Percentiles rank a stretch among this genome's conserved stretches.
phyloP scores from a whole-genome alignment of 23 tunicate species.

The Corella eumyota region DNA sequence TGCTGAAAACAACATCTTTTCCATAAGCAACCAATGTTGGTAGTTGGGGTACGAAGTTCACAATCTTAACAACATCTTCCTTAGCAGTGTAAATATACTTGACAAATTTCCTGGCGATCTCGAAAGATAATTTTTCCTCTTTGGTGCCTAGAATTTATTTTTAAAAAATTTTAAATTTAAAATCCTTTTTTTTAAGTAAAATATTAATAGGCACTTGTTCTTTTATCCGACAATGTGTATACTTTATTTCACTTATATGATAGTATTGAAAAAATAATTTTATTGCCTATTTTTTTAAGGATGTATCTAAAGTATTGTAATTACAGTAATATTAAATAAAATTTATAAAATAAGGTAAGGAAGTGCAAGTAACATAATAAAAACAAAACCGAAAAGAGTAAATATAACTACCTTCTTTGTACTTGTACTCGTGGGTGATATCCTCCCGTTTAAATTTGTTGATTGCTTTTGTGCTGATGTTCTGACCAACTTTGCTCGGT shows the following conservation, averaged over 20 bases:
- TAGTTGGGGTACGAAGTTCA: constrained; percentile 16
- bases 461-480: constrained; percentile 77
- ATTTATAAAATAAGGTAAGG: no score
- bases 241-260: no score
- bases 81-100: constrained; percentile 19
- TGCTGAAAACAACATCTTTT: constrained; percentile 30
- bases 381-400: background rate
- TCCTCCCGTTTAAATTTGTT: constrained; percentile 37
- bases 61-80: constrained; percentile 17
- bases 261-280: no score
- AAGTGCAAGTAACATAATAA: no score
- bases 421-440: constrained; percentile 74
- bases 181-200: background rate
- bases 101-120: constrained; percentile 64
- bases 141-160: constrained; percentile 22
- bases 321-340: no score
- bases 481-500: constrained; percentile 20
- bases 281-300: no score
- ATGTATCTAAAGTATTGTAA: no score
- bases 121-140: constrained; percentile 64
- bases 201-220: no score
- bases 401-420: constrained; percentile 37
- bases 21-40: constrained; percentile 52
- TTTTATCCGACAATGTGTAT: no score
- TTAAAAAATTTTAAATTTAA: background rate